Percentiles rank a stretch among this genome's conserved stretches.
Evolutionary conservation across 2,113 vertebrate species (phyloP).

Genomic region (Triplophysa tibetana): DNA sequence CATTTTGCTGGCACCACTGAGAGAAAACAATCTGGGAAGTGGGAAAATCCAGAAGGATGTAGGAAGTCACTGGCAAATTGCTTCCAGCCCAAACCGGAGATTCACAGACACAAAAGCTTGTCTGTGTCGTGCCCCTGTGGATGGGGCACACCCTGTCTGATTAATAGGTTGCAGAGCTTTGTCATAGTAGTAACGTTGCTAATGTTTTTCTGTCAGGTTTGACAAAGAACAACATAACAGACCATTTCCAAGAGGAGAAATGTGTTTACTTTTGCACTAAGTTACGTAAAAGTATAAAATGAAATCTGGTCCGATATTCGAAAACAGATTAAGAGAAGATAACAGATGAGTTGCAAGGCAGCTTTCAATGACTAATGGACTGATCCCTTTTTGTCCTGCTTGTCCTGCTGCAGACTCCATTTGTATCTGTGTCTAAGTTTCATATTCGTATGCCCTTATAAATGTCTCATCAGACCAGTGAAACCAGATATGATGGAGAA

Average conservation of each 20-base stretch:
- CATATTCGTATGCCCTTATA: no score
- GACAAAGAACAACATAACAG: constrained; percentile 76
- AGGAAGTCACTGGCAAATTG: constrained; percentile 67
- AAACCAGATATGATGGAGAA: constrained; percentile 66
- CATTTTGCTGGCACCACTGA: constrained; percentile 66
- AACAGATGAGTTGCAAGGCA: constrained; percentile 55
- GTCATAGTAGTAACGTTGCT: constrained; percentile 76
- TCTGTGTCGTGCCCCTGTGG: constrained; percentile 71
- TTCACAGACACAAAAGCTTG: constrained; percentile 64
- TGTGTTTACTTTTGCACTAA: constrained; percentile 48
- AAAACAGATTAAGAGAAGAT: constrained; percentile 3
- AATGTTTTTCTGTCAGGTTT: constrained; percentile 67
- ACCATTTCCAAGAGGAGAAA: constrained; percentile 59
- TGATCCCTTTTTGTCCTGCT: no score
- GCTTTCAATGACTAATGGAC: constrained; percentile 64
- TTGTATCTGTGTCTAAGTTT: constrained; percentile 17
- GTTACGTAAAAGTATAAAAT: neutral
- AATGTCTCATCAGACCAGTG: constrained; percentile 70
- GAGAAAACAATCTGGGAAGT: constrained; percentile 62
- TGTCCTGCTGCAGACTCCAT: constrained; percentile 60
- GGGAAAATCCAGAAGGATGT: constrained; percentile 32
- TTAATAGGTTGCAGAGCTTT: constrained; percentile 70
- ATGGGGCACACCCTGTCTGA: constrained; percentile 62
- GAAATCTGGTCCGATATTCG: neutral
- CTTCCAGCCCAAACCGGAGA: constrained; percentile 70